Percentiles rank a stretch among this genome's conserved stretches.
Conservation (phyloP, 2,113 vertebrate genomes). For the Percina caprodes region DNA sequence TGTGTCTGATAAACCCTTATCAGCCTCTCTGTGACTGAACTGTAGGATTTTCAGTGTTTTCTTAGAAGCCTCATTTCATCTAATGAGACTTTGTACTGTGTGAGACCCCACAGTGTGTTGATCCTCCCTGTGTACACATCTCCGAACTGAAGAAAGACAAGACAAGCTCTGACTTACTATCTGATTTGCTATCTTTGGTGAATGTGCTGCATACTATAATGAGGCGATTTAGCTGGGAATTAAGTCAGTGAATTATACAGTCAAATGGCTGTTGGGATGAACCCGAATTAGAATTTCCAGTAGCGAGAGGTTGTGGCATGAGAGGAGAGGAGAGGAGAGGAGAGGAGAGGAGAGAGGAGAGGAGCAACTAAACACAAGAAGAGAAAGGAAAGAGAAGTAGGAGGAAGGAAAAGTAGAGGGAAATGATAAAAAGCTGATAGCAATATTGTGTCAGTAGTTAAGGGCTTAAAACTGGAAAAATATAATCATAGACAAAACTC, state of each 20-base stretch:
- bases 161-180: constrained; percentile 67
- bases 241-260: constrained; percentile 74
- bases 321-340: background rate
- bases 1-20: constrained; percentile 47
- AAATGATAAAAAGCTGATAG: background rate
- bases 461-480: constrained; percentile 9
- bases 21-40: constrained; percentile 57
- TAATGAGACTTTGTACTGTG: constrained; percentile 60
- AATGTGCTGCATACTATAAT: constrained; percentile 74
- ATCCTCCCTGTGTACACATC: constrained; percentile 63
- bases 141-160: constrained; percentile 55
- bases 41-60: constrained; percentile 52
- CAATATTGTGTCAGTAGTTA: background rate
- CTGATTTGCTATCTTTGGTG: constrained; percentile 68
- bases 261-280: constrained; percentile 54
- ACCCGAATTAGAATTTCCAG: constrained; percentile 69
- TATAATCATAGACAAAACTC: constrained; percentile 18
- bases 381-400: background rate
- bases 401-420: background rate
- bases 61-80: constrained; percentile 55
- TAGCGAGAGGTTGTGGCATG: constrained; percentile 36
- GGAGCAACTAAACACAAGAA: background rate
- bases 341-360: background rate
- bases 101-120: constrained; percentile 58
- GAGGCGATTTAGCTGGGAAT: constrained; percentile 65